Base-by-base conservation (phyloP, 1,140 invertebrate genomes). In the Drosophila grimshawi region DNA sequence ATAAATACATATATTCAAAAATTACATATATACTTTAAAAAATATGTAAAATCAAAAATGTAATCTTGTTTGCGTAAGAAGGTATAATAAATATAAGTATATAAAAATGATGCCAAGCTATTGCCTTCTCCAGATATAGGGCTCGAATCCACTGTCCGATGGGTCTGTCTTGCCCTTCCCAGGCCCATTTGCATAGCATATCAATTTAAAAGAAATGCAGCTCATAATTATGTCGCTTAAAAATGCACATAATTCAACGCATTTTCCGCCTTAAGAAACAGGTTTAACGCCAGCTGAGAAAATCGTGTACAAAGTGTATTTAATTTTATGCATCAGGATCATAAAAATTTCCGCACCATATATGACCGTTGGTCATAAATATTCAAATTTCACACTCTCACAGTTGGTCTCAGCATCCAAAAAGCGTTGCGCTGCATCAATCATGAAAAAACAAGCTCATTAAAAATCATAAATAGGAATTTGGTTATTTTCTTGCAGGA, bases 281-380 rank as follows among this genome's bases (percentile, higher is more conserved):
- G 72, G 83, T 86, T 88, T 75, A 60, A 32, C 5, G 46, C 73
- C 72, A 63, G 48, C 33, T 71, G 56, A 69, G 37, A 59, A 80
- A 62, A 51, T 4, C 37, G 48, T 30, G 62, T 35, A 55, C 10
- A 49, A 61, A 79, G 45, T 46, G 43, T 45, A 48, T 46, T 71
- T 82, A 90, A 90, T 76, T 82, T 80, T 61, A 82, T 82, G 72
- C 76, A 69, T 51, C 65, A 67, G 76, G 76, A 80, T 78, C 85
- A 85, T 89, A 80, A 85, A 86, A 82, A 86, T 91, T 90, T 91
- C 81, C 89, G 51, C 85, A 75, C 71, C 83, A 88, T 90, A 91
- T 91, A 82, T 91, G 89, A 90, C 89, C 89, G 89, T 81, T 91
- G 89, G 89, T 83, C 85, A 91, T 91, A 91, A 91, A 91, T 91